phyloP scores from a whole-genome alignment of 37 sponge, comb jelly and placozoan genomes.

The Crambe crambe region DNA sequence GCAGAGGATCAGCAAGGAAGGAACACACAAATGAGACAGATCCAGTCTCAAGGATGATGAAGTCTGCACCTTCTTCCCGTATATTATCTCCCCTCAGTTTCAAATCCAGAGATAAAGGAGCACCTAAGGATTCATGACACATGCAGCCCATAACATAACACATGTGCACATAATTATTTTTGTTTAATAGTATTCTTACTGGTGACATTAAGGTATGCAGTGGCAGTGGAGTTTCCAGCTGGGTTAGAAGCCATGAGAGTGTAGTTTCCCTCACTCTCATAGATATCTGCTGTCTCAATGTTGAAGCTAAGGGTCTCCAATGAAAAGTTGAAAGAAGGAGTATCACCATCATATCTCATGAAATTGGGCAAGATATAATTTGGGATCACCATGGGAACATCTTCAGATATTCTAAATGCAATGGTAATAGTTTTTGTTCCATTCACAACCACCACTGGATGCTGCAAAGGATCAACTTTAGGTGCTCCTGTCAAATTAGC shows the following conservation, averaged over 20 bases:
- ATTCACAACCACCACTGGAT: background rate
- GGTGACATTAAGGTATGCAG: slow-evolving; percentile 11
- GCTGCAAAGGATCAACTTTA: background rate
- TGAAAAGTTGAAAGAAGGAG: background rate
- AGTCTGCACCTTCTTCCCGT: background rate
- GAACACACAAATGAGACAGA: background rate
- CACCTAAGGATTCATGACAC: too few relatives aligned
- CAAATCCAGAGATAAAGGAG: background rate
- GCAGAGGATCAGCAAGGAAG: background rate
- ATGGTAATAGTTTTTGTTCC: background rate
- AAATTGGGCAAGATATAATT: slow-evolving; percentile 8
- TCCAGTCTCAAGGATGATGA: background rate
- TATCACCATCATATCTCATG: background rate
- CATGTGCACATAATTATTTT: background rate
- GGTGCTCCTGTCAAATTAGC: background rate
- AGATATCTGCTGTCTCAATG: background rate
- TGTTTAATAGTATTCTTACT: slow-evolving; percentile 6
- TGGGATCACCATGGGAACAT: background rate
- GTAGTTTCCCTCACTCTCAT: slow-evolving; percentile 20
- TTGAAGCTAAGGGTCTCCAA: background rate
- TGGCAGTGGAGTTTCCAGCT: slow-evolving; percentile 4
- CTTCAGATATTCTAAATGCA: background rate
- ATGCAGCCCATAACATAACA: too few relatives aligned
- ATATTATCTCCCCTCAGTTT: background rate
- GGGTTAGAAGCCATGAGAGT: slow-evolving; percentile 13